Base-by-base conservation (phyloP, 1,140 invertebrate species). In the Palaemon carinicauda region DNA sequence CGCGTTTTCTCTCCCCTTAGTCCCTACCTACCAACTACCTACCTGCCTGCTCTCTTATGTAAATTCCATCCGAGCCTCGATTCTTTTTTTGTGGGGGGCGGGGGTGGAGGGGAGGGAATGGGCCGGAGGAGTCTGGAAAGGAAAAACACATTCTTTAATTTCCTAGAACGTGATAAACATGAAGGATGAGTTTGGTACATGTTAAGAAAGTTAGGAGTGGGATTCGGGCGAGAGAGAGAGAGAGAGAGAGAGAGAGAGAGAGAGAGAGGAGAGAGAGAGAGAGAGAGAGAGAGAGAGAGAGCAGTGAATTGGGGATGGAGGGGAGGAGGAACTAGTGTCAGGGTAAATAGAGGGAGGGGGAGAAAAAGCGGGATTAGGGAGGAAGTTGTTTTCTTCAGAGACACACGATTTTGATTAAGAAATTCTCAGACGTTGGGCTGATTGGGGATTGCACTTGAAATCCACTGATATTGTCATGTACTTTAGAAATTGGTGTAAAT, bases 121-220 rank as follows among this genome's bases (percentile, higher is more conserved):
- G n/a, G 17, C n/a, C n/a, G 60, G 19, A 3, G n/a, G 17, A 56
- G 53, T 31, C 60, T 65, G 52, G 60, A 52, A 85, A 33, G 75
- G 75, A 52, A 84, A 85, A 85, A 85, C 60, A 79, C 74, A 71
- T 79, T 85, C 74, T 85, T 85, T 79, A 85, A 71, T 85, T 79
- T 85, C 41, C 74, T 53, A 69, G 75, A 69, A 85, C 83, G 77
- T 80, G 83, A 85, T 85, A 85, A 85, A 85, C 75, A 85, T 85
- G 51, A 77, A 12, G 14, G 77, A 71, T 71, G 77, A 71, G 75
- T 19, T 52, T 79, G 83, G 75, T 29, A 79, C 56, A 79, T 24
- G 53, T 19, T 24, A 80, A 41, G 53, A 80, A 33, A 80, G 77
- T 27, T 79, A 79, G 10, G 54, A 17, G 19, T 27, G 77, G 77